Evolutionary conservation across 2,888 invertebrate species (phyloP).

Genomic region (Margaritifera margaritifera): DNA sequence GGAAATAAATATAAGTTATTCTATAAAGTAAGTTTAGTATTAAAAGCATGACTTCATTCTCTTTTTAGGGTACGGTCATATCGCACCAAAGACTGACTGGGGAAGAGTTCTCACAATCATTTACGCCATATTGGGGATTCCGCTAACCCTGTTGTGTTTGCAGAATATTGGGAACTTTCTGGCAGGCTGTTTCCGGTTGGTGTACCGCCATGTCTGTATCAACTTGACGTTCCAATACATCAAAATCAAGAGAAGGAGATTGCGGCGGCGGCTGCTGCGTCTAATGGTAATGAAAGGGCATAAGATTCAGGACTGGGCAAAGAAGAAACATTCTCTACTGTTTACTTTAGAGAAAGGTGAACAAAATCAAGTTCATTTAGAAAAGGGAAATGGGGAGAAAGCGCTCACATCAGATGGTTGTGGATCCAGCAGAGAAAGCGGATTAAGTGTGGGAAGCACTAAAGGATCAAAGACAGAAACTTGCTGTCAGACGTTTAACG

Average conservation of each 20-base stretch:
- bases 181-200: constrained; percentile 89
- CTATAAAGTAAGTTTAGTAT: too few species aligned
- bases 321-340: constrained; percentile 16
- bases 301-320: constrained; percentile 24
- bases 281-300: constrained; percentile 20
- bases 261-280: constrained; percentile 17
- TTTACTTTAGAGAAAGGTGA: neutral
- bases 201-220: constrained; percentile 74
- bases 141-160: constrained; percentile 92
- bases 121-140: constrained; percentile 96
- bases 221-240: constrained; percentile 39
- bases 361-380: too few species aligned
- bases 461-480: too few species aligned
- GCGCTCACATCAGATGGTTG: too few species aligned
- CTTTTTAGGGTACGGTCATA: constrained; percentile 92
- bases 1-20: too few species aligned
- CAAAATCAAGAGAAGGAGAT: constrained; percentile 22
- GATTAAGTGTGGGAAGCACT: too few species aligned
- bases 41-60: neutral
- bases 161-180: constrained; percentile 96
- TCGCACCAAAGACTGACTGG: constrained; percentile 89
- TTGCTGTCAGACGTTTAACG: too few species aligned
- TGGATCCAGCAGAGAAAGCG: too few species aligned
- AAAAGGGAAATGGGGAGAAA: too few species aligned
- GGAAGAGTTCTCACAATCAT: constrained; percentile 91